Evolutionary conservation across 2,888 invertebrate genomes (phyloP).

Genomic region (Dexiosoma caninum): DNA sequence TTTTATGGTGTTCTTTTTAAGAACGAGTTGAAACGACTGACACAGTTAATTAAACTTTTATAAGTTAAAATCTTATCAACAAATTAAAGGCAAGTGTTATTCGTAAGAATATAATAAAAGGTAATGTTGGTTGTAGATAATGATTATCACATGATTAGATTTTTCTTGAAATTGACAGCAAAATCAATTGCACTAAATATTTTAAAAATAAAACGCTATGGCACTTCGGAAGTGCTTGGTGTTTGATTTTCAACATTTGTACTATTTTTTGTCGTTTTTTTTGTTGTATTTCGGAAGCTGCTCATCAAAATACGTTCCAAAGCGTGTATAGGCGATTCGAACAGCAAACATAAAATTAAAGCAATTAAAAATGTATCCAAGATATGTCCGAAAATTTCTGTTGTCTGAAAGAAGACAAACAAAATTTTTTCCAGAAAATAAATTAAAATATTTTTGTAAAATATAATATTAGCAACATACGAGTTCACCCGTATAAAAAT

Average conservation of each 20-base stretch:
- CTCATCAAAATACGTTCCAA: slow-evolving; percentile 83
- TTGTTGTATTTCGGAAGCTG: slow-evolving; percentile 37
- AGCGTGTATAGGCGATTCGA: slow-evolving; percentile 85
- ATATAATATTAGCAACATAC: too few species aligned
- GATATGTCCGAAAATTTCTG: slow-evolving; percentile 77
- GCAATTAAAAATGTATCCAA: slow-evolving; percentile 81
- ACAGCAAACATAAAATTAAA: slow-evolving; percentile 82
- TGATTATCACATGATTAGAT: slow-evolving; percentile 45
- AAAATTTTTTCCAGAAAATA: neutral
- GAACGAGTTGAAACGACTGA: neutral
- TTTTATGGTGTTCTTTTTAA: neutral
- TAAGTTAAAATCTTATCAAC: neutral
- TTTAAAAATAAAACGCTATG: too few species aligned
- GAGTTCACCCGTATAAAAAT: too few species aligned
- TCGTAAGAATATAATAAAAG: neutral
- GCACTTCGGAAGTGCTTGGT: slow-evolving; percentile 68
- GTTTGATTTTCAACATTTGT: slow-evolving; percentile 56
- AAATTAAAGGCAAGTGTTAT: slow-evolving; percentile 29
- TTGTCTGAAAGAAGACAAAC: slow-evolving; percentile 77
- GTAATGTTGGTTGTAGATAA: neutral
- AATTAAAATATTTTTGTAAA: too few species aligned
- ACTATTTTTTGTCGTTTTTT: neutral
- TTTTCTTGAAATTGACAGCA: slow-evolving; percentile 8
- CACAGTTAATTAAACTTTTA: neutral
- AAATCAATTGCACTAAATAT: slow-evolving; percentile 66